Percentiles rank a stretch among this genome's conserved stretches.
phyloP scores from a whole-genome alignment of 2,888 invertebrate species.

The Chorisops tibialis region DNA sequence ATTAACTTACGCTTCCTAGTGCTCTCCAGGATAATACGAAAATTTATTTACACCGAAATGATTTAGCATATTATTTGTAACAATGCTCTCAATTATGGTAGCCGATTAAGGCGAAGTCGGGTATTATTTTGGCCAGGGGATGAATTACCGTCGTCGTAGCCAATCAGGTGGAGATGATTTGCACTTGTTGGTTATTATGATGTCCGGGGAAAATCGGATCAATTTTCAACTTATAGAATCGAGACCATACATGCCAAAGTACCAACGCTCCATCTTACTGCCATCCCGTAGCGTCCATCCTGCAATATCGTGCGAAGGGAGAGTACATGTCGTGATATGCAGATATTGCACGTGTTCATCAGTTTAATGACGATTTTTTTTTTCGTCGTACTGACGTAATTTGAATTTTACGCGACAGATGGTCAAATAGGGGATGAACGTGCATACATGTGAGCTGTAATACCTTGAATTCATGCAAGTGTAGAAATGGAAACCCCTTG shows the following conservation, averaged over 20 bases:
- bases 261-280: not conserved
- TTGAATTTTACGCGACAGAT: conserved; percentile 33
- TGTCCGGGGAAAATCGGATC: conserved; percentile 21
- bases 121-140: conserved; percentile 5
- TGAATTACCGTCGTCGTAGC: conserved; percentile 11
- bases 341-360: conserved; percentile 35
- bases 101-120: conserved; percentile 30
- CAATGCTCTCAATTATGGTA: conserved; percentile 33
- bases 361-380: conserved; percentile 29
- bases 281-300: conserved; percentile 1
- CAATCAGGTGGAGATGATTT: conserved; percentile 34
- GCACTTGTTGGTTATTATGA: conserved; percentile 26
- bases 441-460: conserved; percentile 10
- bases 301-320: not conserved
- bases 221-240: conserved; percentile 25
- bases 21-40: conserved; percentile 22
- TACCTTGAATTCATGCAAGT: conserved; percentile 3
- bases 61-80: conserved; percentile 32
- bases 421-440: conserved; percentile 33
- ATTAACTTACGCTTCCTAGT: not conserved
- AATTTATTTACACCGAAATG: conserved; percentile 32
- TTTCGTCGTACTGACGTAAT: conserved; percentile 23
- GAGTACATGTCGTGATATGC: conserved; percentile 32
- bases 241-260: not conserved
- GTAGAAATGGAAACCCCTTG: conserved; percentile 7